These are phyloP conservation scores for Drosophila nigrodunni DNA, from an alignment of 1,140 invertebrate genomes.

Conservation along the genomic window DNA sequence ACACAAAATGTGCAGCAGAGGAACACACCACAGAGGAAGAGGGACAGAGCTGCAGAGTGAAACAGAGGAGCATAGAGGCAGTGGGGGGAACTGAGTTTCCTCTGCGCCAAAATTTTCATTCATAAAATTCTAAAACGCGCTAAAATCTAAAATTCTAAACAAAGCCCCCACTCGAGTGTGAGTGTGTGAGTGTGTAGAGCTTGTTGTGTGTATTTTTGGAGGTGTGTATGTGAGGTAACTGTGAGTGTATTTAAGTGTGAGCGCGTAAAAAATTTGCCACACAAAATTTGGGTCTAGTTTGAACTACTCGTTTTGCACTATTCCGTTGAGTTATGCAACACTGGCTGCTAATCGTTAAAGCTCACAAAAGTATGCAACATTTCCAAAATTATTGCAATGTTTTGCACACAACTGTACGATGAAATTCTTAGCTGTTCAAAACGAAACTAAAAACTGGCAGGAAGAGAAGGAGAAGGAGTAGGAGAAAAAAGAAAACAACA, in stretches of 20 bases:
- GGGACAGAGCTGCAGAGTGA: background rate
- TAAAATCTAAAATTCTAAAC: slow-evolving; percentile 84
- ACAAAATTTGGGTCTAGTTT: background rate
- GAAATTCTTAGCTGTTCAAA: slow-evolving; percentile 75
- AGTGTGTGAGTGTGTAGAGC: slow-evolving; percentile 6
- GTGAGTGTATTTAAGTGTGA: slow-evolving; percentile 20
- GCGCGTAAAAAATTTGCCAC: slow-evolving; percentile 50
- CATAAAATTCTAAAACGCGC: slow-evolving; percentile 83
- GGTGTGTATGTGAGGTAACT: slow-evolving; percentile 14
- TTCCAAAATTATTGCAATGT: slow-evolving; percentile 24
- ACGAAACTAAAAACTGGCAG: slow-evolving; percentile 68
- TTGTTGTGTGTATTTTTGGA: background rate
- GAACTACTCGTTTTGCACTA: background rate
- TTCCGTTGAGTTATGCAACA: slow-evolving; percentile 6
- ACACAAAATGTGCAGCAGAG: slow-evolving; percentile 17
- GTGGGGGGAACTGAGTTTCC: slow-evolving; percentile 28
- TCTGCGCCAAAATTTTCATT: slow-evolving; percentile 75
- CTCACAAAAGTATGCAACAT: slow-evolving; percentile 29
- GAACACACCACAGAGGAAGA: background rate
- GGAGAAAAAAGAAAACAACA: background rate
- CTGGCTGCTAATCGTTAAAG: slow-evolving; percentile 1
- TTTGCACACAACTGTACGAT: slow-evolving; percentile 76
- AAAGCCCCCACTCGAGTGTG: slow-evolving; percentile 40
- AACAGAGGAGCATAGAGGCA: background rate
- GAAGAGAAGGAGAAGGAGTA: background rate